Conservation (phyloP, 2,797 vertebrate species). For the Sibirionetta formosa region DNA sequence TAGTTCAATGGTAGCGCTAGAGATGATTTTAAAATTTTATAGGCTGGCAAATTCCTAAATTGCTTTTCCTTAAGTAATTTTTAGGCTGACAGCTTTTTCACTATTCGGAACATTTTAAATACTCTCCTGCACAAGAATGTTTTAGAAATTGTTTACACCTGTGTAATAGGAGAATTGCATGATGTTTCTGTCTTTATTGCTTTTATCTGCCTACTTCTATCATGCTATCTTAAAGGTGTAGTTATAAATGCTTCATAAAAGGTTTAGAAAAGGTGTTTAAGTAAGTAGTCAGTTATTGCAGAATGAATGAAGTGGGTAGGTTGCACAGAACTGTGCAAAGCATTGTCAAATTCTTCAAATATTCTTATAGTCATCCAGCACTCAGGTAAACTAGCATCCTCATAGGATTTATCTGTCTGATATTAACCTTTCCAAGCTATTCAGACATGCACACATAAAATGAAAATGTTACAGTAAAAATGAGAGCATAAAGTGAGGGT, state of each 20-base stretch:
- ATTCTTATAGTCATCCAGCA: not conserved
- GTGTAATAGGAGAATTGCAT: not conserved
- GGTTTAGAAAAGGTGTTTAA: not conserved
- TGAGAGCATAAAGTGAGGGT: not conserved
- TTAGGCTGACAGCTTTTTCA: not conserved
- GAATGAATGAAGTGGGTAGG: not conserved
- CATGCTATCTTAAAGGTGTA: not conserved
- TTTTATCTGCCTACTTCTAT: not conserved
- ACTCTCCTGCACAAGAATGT: not conserved
- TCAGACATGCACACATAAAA: rapidly evolving
- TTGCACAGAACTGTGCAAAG: not conserved
- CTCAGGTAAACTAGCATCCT: not conserved
- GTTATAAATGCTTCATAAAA: not conserved
- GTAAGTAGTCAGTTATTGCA: not conserved
- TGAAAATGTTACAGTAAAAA: not conserved
- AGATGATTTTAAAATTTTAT: not conserved
- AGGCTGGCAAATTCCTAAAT: not conserved
- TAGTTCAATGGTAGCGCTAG: not conserved
- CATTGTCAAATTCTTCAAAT: not conserved
- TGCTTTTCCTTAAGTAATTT: not conserved
- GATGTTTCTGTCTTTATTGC: not conserved
- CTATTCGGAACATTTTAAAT: not conserved
- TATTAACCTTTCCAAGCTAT: not conserved
- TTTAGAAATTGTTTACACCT: not conserved
- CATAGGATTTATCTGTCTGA: not conserved